Percentiles rank a stretch among this genome's conserved stretches.
Evolutionary conservation across 2,888 invertebrate species (phyloP).

Genomic region (Nowickia ferox): DNA sequence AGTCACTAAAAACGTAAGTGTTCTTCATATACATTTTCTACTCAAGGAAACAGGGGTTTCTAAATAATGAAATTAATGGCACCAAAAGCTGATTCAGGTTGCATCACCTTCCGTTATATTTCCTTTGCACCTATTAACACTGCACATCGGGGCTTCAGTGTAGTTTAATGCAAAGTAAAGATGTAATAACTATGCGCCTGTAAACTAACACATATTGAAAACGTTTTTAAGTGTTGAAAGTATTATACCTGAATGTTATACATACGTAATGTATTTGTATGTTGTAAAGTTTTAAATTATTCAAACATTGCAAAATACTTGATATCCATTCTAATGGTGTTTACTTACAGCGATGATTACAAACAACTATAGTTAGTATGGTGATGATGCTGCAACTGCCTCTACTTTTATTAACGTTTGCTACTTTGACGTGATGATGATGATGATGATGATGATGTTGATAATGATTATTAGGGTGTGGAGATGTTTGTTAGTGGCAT

Average conservation of each 20-base stretch:
- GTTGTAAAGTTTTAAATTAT: conserved; percentile 64
- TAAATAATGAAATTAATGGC: no score
- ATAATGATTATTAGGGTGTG: not conserved
- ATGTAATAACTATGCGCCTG: not conserved
- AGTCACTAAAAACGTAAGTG: no score
- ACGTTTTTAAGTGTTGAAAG: conserved; percentile 48
- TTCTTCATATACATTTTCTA: no score
- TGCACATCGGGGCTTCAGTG: no score
- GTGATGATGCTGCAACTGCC: conserved; percentile 17
- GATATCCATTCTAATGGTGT: conserved; percentile 71
- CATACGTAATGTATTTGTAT: not conserved
- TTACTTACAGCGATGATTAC: conserved; percentile 71
- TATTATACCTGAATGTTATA: conserved; percentile 14
- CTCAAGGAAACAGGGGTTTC: no score
- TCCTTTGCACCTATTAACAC: no score
- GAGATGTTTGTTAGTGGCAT: conserved; percentile 15
- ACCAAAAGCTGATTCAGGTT: no score
- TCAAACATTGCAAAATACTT: conserved; percentile 68
- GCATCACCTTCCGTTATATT: no score
- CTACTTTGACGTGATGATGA: not conserved
- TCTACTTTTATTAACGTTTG: not conserved
- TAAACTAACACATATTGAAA: conserved; percentile 6
- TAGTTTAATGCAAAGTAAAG: not conserved
- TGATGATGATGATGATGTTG: not conserved
- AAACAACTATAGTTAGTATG: conserved; percentile 18